phyloP scores from a whole-genome alignment of 2,113 vertebrate species.

The Eclectus roratus region DNA sequence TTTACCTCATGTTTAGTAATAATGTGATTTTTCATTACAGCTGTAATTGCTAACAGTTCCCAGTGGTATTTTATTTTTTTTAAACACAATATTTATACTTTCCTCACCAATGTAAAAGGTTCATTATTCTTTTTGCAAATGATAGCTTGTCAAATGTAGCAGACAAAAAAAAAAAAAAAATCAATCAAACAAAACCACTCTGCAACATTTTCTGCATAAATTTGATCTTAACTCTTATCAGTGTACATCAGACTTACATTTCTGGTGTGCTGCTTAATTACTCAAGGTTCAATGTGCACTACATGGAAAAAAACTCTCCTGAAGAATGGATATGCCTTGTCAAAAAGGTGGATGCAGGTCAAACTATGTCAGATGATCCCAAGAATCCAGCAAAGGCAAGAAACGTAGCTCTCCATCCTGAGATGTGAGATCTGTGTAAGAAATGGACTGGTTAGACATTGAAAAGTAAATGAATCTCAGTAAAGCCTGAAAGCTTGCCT shows the following conservation, averaged over 20 bases:
- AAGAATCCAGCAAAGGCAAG: background rate
- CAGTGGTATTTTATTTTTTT: background rate
- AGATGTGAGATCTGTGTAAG: background rate
- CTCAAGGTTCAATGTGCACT: background rate
- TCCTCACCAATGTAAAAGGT: background rate
- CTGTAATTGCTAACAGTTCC: background rate
- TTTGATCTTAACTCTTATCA: background rate
- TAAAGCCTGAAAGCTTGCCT: background rate
- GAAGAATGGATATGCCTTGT: background rate
- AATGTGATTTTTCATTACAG: fast-evolving
- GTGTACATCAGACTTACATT: background rate
- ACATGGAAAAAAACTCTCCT: background rate
- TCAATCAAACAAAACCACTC: background rate
- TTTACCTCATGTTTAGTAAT: background rate
- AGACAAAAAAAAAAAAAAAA: background rate
- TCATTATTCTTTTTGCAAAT: background rate
- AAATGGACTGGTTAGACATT: background rate
- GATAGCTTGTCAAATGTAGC: background rate
- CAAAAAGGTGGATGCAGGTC: background rate
- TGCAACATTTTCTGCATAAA: background rate
- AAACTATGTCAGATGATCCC: background rate
- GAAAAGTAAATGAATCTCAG: background rate
- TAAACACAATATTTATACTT: background rate
- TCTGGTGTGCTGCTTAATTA: background rate
- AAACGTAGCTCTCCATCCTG: background rate